Evolutionary conservation across 2,888 invertebrate genomes (phyloP).

Genomic region (Netelia virgata): DNA sequence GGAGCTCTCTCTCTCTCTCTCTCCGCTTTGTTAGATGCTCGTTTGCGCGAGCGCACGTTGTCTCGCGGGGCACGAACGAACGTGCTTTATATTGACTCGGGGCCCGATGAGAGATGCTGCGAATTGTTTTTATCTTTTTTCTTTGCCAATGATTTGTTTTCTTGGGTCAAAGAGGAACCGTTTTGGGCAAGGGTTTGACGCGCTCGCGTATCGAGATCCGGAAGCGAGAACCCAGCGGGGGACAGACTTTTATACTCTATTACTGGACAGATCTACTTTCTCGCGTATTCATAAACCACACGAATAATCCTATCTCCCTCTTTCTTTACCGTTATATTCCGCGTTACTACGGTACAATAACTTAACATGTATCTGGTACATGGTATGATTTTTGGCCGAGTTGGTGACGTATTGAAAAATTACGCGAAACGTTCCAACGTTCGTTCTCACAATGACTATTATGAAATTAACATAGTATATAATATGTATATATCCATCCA

Average conservation of each 20-base stretch:
- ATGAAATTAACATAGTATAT: constrained; percentile 1
- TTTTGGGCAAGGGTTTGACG: constrained; percentile 15
- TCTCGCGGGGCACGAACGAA: constrained; percentile 1
- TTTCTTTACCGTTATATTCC: background rate
- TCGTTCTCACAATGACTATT: constrained; percentile 14
- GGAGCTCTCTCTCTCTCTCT: constrained; percentile 50
- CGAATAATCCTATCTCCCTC: background rate
- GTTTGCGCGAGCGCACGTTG: constrained; percentile 21
- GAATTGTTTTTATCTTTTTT: constrained; percentile 5
- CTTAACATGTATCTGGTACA: background rate
- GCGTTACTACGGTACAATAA: background rate
- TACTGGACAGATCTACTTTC: constrained; percentile 66
- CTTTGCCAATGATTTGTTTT: constrained; percentile 2
- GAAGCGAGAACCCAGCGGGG: constrained; percentile 62
- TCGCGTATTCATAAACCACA: background rate
- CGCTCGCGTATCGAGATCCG: constrained; percentile 36
- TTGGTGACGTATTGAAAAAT: constrained; percentile 23
- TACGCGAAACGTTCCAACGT: background rate
- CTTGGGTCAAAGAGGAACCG: background rate
- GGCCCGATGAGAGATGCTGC: constrained; percentile 12
- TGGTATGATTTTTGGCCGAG: constrained; percentile 39
- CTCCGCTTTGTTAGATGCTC: constrained; percentile 68
- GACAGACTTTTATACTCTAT: constrained; percentile 59
- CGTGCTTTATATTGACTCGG: constrained; percentile 14
- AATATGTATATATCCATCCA: no score